Evolutionary conservation across 2,888 invertebrate genomes (phyloP).

Genomic region (Choreutis nemorana): DNA sequence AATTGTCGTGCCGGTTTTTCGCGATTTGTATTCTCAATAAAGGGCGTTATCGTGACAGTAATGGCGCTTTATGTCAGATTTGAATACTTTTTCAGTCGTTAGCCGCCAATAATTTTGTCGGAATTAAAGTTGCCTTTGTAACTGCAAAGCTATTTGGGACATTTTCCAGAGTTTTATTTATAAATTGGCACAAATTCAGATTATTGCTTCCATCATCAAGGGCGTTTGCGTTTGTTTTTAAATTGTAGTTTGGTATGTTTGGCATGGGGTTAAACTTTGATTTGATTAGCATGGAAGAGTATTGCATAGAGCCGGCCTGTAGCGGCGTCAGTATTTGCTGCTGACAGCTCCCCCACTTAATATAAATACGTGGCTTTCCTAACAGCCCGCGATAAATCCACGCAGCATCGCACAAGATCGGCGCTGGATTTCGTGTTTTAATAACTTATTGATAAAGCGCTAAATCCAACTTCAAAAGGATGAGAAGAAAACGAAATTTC

Average conservation of each 20-base stretch:
- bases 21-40: constrained; percentile 12
- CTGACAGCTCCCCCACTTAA: constrained; percentile 62
- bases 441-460: constrained; percentile 38
- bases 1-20: constrained; percentile 13
- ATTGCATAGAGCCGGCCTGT: constrained; percentile 53
- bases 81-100: constrained; percentile 22
- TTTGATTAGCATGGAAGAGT: no score
- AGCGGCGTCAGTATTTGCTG: constrained; percentile 52
- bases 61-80: constrained; percentile 27
- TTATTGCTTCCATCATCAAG: neutral
- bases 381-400: constrained; percentile 54
- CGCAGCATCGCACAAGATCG: constrained; percentile 31
- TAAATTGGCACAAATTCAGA: constrained; percentile 34
- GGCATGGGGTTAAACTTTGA: no score
- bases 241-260: no score
- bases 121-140: no score
- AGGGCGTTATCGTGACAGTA: constrained; percentile 31
- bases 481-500: constrained; percentile 22
- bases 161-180: constrained; percentile 18
- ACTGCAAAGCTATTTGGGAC: no score
- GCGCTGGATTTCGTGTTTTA: constrained; percentile 41
- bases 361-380: constrained; percentile 58
- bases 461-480: no score
- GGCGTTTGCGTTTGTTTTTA: constrained; percentile 4
- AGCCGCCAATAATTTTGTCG: no score